phyloP scores from a whole-genome alignment of 1,140 invertebrate species.

The Pomacea maculata region DNA sequence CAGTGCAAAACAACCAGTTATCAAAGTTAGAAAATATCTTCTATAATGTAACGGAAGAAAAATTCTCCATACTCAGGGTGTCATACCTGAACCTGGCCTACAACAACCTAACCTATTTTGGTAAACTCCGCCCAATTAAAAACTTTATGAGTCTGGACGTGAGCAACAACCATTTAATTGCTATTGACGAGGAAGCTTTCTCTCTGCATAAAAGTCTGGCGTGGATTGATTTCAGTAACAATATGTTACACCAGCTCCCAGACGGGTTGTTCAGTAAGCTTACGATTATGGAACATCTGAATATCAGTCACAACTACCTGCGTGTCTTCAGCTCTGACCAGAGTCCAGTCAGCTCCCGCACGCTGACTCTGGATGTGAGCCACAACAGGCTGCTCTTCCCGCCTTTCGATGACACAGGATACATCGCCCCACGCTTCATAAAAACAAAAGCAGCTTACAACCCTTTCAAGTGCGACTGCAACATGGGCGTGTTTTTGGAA shows the following conservation, averaged over 20 bases:
- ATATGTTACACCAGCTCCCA: conserved; percentile 11
- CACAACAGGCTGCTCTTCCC: conserved; percentile 25
- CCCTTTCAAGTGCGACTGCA: conserved; percentile 37
- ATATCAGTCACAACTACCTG: conserved; percentile 26
- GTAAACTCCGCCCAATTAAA: conserved; percentile 8
- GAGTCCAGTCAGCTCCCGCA: conserved; percentile 4
- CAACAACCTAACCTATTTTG: conserved; percentile 20
- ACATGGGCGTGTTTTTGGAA: conserved; percentile 24
- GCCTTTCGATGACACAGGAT: conserved; percentile 23
- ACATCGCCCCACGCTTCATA: conserved; percentile 1
- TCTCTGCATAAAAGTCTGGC: neutral
- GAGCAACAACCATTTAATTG: conserved; percentile 24
- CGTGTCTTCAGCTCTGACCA: conserved; percentile 16
- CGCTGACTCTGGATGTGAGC: conserved; percentile 22
- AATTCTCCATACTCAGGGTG: neutral
- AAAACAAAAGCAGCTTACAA: conserved; percentile 18
- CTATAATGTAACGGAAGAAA: neutral
- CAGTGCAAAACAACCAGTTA: conserved; percentile 22
- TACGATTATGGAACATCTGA: neutral
- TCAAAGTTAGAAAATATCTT: conserved; percentile 4
- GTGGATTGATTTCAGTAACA: conserved; percentile 23
- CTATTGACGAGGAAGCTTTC: conserved; percentile 19
- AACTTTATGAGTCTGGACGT: conserved; percentile 17
- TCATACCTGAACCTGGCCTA: conserved; percentile 23
- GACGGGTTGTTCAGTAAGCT: neutral